Percentiles rank a stretch among this genome's conserved stretches.
Evolutionary conservation across 2,113 vertebrate species (phyloP).

Genomic region (Circaetus cinerascens): DNA sequence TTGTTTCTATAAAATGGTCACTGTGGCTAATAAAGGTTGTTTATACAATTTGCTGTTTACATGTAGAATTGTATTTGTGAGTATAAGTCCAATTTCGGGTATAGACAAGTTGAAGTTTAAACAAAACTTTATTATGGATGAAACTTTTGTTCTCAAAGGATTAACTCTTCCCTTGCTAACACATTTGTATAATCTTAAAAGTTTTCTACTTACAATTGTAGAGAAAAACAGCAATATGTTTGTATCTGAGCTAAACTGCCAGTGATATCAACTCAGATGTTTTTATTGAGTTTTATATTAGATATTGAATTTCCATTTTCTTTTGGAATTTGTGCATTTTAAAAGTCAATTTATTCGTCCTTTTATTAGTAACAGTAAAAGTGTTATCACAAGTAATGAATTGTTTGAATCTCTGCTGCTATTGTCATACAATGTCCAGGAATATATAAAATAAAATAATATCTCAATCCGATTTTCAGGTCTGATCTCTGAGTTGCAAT

Average conservation of each 20-base stretch:
- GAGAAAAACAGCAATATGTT: neutral
- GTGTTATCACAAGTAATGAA: neutral
- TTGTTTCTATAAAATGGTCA: neutral
- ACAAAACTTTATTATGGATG: neutral
- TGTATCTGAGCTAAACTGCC: neutral
- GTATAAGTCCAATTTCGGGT: neutral
- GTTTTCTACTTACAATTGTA: neutral
- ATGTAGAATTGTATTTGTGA: neutral
- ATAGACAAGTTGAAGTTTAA: neutral
- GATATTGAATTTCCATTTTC: neutral
- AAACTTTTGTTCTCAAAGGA: neutral
- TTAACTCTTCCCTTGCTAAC: neutral
- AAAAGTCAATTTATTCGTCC: neutral
- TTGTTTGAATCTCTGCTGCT: neutral
- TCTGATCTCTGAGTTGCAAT: neutral
- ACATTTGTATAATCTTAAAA: neutral
- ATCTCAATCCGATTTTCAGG: neutral
- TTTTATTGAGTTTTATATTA: neutral
- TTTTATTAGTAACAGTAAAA: neutral
- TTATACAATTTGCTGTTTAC: constrained; percentile 2
- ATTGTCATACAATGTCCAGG: neutral
- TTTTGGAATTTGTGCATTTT: neutral
- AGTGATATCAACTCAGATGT: neutral
- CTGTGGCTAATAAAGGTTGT: neutral
- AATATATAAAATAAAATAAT: neutral